Percentiles rank a stretch among this genome's conserved stretches.
These are phyloP conservation scores for Lissonota sp. DNA, from an alignment of 2,888 invertebrate species.

Conservation along the genomic window DNA sequence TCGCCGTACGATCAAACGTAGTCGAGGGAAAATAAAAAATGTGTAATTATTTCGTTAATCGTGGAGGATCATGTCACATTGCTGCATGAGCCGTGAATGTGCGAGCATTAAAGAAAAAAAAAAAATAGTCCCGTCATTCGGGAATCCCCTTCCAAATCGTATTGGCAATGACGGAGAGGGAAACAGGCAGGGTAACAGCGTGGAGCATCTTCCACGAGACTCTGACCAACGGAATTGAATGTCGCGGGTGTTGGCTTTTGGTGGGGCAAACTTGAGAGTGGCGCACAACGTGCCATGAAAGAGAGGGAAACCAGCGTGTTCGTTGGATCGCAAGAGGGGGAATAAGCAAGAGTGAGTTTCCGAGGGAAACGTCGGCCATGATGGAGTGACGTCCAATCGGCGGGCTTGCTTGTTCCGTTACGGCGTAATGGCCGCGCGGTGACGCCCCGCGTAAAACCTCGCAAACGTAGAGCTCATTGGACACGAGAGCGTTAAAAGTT, in stretches of 20 bases:
- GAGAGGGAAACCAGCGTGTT: slow-evolving; percentile 42
- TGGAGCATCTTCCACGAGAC: slow-evolving; percentile 51
- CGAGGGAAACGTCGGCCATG: slow-evolving; percentile 79
- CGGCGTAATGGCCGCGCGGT: slow-evolving; percentile 82
- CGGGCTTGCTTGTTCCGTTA: slow-evolving; percentile 71
- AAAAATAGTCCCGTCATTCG: slow-evolving; percentile 39
- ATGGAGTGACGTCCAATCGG: slow-evolving; percentile 78
- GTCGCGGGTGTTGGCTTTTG: slow-evolving; percentile 19
- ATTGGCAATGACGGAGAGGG: slow-evolving; percentile 1
- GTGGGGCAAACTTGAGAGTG: slow-evolving; percentile 52
- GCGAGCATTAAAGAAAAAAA: slow-evolving; percentile 10
- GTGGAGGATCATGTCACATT: slow-evolving; percentile 17
- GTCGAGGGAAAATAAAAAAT: slow-evolving; percentile 31
- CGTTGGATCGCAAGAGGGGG: slow-evolving; percentile 45
- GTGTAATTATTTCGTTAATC: slow-evolving; percentile 57
- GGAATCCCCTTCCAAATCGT: neutral
- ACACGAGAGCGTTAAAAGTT: slow-evolving; percentile 81
- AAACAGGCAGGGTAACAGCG: slow-evolving; percentile 38
- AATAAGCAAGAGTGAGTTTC: slow-evolving; percentile 68
- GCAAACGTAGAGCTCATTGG: slow-evolving; percentile 80
- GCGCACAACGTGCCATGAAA: slow-evolving; percentile 6
- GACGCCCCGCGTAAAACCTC: slow-evolving; percentile 79
- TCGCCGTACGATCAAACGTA: slow-evolving; percentile 13
- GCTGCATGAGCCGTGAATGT: slow-evolving; percentile 37
- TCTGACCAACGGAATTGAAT: slow-evolving; percentile 42